Conservation (phyloP, 2,888 invertebrate species). For the Agapetus fuscipes region DNA sequence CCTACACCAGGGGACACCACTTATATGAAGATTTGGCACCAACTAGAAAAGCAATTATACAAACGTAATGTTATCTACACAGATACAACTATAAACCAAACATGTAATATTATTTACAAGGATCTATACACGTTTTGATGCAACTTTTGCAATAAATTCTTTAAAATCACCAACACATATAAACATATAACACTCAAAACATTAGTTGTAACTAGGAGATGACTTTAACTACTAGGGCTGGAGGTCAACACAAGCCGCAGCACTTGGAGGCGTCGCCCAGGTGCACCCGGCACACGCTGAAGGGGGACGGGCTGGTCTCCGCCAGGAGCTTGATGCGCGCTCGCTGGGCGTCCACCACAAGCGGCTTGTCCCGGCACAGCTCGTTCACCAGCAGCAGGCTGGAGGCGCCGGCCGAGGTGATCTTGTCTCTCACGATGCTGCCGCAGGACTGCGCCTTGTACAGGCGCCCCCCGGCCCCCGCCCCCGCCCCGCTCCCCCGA, state of each 20-base stretch:
- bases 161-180: too few species aligned
- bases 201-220: too few species aligned
- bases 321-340: conserved; percentile 17
- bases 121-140: too few species aligned
- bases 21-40: conserved; percentile 18
- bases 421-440: conserved; percentile 45
- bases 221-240: conserved; percentile 2
- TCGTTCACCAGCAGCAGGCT: conserved; percentile 32
- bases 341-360: conserved; percentile 23
- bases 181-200: too few species aligned
- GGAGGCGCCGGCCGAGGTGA: conserved; percentile 25
- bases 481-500: conserved; percentile 30
- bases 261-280: conserved; percentile 46
- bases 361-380: conserved; percentile 42
- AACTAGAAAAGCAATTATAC: too few species aligned
- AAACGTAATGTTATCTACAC: too few species aligned
- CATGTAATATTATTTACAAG: too few species aligned
- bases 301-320: conserved; percentile 25
- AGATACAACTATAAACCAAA: too few species aligned
- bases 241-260: conserved; percentile 47
- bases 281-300: conserved; percentile 45
- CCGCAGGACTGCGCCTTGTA: conserved; percentile 57
- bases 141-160: too few species aligned
- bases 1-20: too few species aligned
- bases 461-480: conserved; percentile 34